Base-by-base conservation (phyloP, 2,888 invertebrate species). In the Anticlea derivata region DNA sequence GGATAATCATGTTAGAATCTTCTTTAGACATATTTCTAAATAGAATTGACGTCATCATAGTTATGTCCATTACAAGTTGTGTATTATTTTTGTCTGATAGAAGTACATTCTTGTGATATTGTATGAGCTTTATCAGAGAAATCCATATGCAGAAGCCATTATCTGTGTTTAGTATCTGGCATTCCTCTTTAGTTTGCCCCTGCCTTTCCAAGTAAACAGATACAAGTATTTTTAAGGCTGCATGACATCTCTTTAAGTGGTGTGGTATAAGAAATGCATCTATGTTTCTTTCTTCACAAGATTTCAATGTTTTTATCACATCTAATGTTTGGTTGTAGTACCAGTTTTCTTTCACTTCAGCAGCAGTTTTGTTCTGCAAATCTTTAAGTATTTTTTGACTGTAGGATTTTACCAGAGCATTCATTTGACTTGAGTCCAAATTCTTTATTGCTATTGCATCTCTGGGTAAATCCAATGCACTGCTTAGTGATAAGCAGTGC, bases 401-500 rank as follows among this genome's bases (percentile, higher is more conserved):
- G 53, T 80, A 86, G 52, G 56, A 75, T 10, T 78, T 64, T 34
- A 63, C 55, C 17, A 88, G 24, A 37, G 66, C 65, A 53, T 82
- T 72, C 57, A 86, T 81, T 69, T 86, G 79, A 57, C 26, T 57
- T 5, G 68, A 62, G 66, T 77, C 73, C 63, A 75, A 73, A 44
- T 74, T 75, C 31, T 73, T 66, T 44, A 88, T 59, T 35, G 71
- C 66, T 29, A 82, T 57, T 17, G 81, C 41, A 27, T 80, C 66
- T 57, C 63, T 62, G 11, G 82, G 68, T 13, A 83, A 68, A 7
- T 75, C 63, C 5, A 86, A 33, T 27, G 58, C 60, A 48, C 66
- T 66, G 53, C 76, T 79, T 38, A 83, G 55, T 30, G 71, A 70
- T 39, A 88, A 67, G 56, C 86, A 85, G 49, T 72, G 62, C 6